A percentile compares a stretch with the other conserved stretches of the same genome.
Evolutionary conservation across 2,797 vertebrate genomes (phyloP).

Genomic region (Gymnopithys bicolor): DNA sequence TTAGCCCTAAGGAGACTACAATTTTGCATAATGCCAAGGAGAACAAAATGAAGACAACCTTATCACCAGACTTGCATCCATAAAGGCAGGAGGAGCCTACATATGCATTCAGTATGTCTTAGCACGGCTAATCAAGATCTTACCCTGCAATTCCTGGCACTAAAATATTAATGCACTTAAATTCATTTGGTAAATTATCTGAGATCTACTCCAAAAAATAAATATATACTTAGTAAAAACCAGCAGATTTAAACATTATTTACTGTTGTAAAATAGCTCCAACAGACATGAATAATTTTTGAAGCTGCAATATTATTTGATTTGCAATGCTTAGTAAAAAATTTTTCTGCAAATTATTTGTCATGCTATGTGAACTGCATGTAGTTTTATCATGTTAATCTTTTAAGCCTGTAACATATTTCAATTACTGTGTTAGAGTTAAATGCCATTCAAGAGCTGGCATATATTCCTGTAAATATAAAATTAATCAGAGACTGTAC

Average conservation of each 20-base stretch:
- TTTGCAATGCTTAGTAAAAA: slow-evolving; percentile 26
- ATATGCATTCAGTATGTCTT: background rate
- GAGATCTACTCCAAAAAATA: background rate
- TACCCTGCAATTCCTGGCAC: background rate
- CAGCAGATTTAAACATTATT: background rate
- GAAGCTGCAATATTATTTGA: background rate
- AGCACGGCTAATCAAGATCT: background rate
- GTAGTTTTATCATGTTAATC: background rate
- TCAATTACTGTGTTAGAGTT: background rate
- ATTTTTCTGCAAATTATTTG: background rate
- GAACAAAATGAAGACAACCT: background rate
- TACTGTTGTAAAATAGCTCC: background rate
- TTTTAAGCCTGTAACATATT: background rate
- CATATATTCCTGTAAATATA: background rate
- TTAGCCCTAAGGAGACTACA: background rate
- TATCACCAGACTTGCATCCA: background rate
- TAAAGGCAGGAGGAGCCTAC: background rate
- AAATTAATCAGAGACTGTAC: background rate
- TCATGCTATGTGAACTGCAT: background rate
- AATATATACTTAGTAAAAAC: background rate
- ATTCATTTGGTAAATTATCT: background rate
- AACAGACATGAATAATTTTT: background rate
- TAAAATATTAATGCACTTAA: background rate
- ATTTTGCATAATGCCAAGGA: background rate
- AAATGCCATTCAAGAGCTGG: background rate